These are phyloP conservation scores for Penaeus japonicus DNA, from an alignment of 1,140 invertebrate species.

Conservation along the genomic window DNA sequence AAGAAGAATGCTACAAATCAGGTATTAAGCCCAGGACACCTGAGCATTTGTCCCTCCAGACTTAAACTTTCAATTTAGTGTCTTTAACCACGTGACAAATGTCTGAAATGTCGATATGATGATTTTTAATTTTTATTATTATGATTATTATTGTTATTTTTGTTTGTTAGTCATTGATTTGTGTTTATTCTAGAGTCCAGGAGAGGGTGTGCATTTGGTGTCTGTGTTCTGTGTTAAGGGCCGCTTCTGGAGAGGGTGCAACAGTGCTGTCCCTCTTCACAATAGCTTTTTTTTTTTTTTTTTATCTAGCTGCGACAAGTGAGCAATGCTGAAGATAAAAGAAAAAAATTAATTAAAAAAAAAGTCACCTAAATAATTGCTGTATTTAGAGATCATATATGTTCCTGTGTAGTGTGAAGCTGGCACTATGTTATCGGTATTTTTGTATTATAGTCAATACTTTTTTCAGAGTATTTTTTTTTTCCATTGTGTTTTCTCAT, in stretches of 20 bases:
- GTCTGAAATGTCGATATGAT: no score
- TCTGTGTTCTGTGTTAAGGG: constrained; percentile 28
- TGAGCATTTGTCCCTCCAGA: constrained; percentile 39
- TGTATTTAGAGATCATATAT: constrained; percentile 29
- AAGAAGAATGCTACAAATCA: background rate
- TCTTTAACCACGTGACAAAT: constrained; percentile 18
- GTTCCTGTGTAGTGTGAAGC: constrained; percentile 38
- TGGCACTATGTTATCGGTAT: constrained; percentile 4
- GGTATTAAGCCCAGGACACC: constrained; percentile 38
- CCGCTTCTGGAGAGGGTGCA: constrained; percentile 36
- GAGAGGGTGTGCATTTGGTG: constrained; percentile 26
- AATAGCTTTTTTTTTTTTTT: background rate
- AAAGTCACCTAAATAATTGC: background rate
- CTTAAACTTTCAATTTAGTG: constrained; percentile 16
- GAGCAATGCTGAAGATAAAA: constrained; percentile 6
- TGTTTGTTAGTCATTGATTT: constrained; percentile 13
- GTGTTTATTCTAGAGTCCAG: background rate
- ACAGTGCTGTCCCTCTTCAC: background rate
- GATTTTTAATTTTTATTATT: no score
- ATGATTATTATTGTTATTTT: background rate
- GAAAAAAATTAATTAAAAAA: no score
- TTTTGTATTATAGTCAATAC: constrained; percentile 8
- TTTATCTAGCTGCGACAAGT: constrained; percentile 23
- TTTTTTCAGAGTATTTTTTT: background rate
- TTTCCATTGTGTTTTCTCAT: background rate